Evolutionary conservation across 1,140 invertebrate species (phyloP), one percentile per base, ranked within the genome.

Genomic region (Solen grandis): DNA sequence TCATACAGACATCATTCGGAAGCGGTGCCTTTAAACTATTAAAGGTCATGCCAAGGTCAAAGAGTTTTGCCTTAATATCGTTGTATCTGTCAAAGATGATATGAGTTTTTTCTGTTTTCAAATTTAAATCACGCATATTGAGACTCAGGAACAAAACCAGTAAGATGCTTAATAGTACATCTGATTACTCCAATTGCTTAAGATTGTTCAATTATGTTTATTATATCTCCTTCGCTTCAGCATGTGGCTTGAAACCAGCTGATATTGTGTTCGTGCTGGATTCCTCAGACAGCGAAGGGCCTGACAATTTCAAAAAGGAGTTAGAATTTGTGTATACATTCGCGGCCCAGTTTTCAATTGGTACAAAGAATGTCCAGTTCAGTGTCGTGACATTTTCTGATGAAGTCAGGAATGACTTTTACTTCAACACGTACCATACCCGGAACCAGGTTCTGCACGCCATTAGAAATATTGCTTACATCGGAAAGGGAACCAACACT

Each of bases 181-280:
- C n/a, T n/a, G n/a, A n/a, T n/a, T n/a, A n/a, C n/a, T n/a, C 41
- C 19, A 46, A 10, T 46, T 46, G 41, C 41, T 19, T 46, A 46
- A 46, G 41, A 10, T 19, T 46, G 41, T 8, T 46, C 41, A 46
- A 19, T 46, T 46, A 10, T 46, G 41, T 46, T 10, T 46, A 19
- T 10, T 8, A 46, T 46, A 46, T 10, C 8, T 46, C 41, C 41
- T 46, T 46, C 19, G 8, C 50, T 82, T 38, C 73, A 82, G 85
- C 57, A 19, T 85, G 84, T 46, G 72, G 68, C 19, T 31, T 57
- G 8, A 25, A 66, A 5, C 65, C 57, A 10, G 83, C 83, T 0
- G 70, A 93, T 92, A 65, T 86, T 22, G 73, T 85, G 1, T 82
- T 86, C 54, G 41, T 86, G n/a, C 57, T 86, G 1, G 85, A 86